Conservation (phyloP, 64 coral and sea anemone genomes). For the Platygyra sinensis region DNA sequence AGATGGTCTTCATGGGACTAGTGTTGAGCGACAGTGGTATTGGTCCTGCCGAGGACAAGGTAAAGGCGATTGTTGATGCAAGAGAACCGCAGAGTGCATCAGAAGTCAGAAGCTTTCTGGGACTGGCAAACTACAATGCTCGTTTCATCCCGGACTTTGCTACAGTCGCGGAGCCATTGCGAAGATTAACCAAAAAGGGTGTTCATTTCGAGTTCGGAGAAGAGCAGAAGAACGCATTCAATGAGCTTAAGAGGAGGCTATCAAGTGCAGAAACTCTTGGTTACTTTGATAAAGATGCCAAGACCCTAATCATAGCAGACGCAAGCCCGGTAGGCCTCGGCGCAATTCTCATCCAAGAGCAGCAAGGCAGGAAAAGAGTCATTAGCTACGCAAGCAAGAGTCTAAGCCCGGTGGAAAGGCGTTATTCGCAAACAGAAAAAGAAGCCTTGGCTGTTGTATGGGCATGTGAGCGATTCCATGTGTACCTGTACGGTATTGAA, state of each 20-base stretch:
- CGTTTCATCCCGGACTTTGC: conserved; percentile 47
- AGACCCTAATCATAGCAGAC: conserved; percentile 3
- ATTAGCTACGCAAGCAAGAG: not conserved
- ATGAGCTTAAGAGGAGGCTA: not conserved
- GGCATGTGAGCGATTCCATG: no score
- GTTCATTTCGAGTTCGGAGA: conserved; percentile 17
- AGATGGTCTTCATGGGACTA: conserved; percentile 23
- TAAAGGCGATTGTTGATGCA: conserved; percentile 1
- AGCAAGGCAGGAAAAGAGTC: not conserved
- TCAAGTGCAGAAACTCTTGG: conserved; percentile 20
- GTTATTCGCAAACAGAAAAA: no score
- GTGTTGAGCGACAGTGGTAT: conserved; percentile 2
- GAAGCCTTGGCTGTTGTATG: no score
- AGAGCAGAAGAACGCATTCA: conserved; percentile 27
- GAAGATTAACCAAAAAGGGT: conserved; percentile 26
- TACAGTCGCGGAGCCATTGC: not conserved
- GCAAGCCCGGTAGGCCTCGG: not conserved
- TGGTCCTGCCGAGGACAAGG: conserved; percentile 21
- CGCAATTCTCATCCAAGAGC: conserved; percentile 5
- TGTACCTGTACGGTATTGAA: no score
- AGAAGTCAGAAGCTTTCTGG: conserved; percentile 41
- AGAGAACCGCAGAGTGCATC: conserved; percentile 31
- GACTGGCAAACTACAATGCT: conserved; percentile 43
- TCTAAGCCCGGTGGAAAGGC: no score
- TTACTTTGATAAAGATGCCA: conserved; percentile 3